Evolutionary conservation across 2,888 invertebrate species (phyloP).

Genomic region (Megalurothrips usitatus): DNA sequence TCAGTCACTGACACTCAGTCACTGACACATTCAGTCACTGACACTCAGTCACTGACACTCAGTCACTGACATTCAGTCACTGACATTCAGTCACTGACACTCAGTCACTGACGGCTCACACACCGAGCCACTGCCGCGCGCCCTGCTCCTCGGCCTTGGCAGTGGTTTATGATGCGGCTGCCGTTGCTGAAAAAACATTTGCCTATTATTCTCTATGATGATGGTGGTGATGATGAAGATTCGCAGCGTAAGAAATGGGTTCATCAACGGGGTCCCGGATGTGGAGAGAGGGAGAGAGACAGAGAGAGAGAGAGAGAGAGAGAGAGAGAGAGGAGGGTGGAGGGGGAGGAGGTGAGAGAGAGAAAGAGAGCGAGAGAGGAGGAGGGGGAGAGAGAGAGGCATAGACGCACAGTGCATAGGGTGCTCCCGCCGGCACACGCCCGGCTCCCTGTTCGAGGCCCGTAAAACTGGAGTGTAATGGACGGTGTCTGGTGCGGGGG

Average conservation of each 20-base stretch:
- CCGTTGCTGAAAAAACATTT: too few species aligned
- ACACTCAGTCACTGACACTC: too few species aligned
- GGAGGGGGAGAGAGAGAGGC: conserved; percentile 29
- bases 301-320: conserved; percentile 34
- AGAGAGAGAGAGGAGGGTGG: conserved; percentile 36
- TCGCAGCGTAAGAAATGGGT: conserved; percentile 42
- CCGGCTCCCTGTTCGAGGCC: neutral
- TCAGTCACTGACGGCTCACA: too few species aligned
- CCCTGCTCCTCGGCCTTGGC: too few species aligned
- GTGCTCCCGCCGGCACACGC: neutral
- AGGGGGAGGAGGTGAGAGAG: conserved; percentile 32
- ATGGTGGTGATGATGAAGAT: too few species aligned
- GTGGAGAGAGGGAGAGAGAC: conserved; percentile 34
- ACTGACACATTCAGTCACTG: too few species aligned
- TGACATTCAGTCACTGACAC: too few species aligned
- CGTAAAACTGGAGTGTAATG: conserved; percentile 13
- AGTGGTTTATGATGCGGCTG: too few species aligned
- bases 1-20: too few species aligned
- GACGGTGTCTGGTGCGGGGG: neutral
- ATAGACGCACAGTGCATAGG: neutral
- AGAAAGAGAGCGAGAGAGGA: conserved; percentile 30
- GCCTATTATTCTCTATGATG: too few species aligned
- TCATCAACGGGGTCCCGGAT: conserved; percentile 41
- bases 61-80: too few species aligned
- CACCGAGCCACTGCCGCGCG: too few species aligned